phyloP scores from a whole-genome alignment of 2,113 vertebrate species.

The Trogon surrucura region DNA sequence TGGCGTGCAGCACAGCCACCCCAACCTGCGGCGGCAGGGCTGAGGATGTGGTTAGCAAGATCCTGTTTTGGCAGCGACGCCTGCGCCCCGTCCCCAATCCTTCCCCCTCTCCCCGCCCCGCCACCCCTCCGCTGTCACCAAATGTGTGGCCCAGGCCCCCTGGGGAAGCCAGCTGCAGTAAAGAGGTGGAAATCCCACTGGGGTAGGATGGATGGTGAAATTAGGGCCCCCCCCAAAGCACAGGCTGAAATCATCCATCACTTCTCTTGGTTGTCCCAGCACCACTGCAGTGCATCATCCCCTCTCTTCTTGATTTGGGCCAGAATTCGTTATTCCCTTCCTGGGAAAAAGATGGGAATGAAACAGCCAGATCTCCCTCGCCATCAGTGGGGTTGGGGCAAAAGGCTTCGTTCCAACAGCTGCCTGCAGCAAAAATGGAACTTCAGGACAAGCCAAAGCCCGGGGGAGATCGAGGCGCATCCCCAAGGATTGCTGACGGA shows the following conservation, averaged over 20 bases:
- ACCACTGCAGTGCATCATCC: fast-evolving
- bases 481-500: not conserved
- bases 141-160: not conserved
- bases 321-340: not conserved
- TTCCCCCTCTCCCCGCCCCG: not conserved
- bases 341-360: not conserved
- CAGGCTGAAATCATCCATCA: not conserved
- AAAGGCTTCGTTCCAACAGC: not conserved
- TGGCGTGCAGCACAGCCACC: not conserved
- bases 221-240: not conserved
- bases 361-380: not conserved
- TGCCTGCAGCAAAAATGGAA: not conserved
- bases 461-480: not conserved
- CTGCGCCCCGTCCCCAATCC: not conserved
- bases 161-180: not conserved
- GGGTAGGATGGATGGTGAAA: not conserved
- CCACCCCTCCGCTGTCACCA: not conserved
- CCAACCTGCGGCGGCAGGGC: not conserved
- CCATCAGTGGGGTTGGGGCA: not conserved
- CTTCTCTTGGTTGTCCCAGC: not conserved
- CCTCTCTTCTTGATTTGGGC: not conserved
- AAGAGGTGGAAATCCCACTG: not conserved
- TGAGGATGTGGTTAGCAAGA: slow-evolving; percentile 55
- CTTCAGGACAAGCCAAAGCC: not conserved
- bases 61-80: slow-evolving; percentile 6